A percentile compares a stretch with the other conserved stretches of the same genome.
phyloP scores from a whole-genome alignment of 1,140 invertebrate species.

The Aphaenogaster ashmeadi region DNA sequence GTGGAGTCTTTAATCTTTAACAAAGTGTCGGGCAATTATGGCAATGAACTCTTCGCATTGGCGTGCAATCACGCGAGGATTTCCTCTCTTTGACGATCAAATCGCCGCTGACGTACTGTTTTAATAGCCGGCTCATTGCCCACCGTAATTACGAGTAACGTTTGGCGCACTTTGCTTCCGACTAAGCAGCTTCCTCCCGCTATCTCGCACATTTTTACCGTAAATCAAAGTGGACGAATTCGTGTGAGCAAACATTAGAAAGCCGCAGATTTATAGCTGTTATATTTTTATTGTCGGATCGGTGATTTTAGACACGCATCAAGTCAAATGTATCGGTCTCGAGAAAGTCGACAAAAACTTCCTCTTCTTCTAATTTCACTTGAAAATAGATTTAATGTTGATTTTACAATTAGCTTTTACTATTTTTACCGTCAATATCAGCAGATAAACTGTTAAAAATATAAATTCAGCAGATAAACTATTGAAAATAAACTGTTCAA shows the following conservation, averaged over 20 bases:
- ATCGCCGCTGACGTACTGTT: background rate
- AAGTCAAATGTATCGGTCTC: slow-evolving; percentile 43
- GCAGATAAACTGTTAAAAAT: background rate
- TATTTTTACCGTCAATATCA: background rate
- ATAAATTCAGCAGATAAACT: background rate
- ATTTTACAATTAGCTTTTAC: background rate
- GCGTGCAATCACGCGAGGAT: slow-evolving; percentile 5
- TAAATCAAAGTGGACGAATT: slow-evolving; percentile 28
- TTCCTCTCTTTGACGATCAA: background rate
- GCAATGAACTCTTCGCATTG: slow-evolving; percentile 5
- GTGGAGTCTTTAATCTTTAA: background rate
- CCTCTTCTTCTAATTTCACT: slow-evolving; percentile 13
- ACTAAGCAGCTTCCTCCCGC: background rate
- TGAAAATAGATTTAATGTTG: background rate
- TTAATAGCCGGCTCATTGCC: slow-evolving; percentile 32
- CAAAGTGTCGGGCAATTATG: background rate
- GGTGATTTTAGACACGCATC: slow-evolving; percentile 39
- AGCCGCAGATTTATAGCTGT: slow-evolving; percentile 13
- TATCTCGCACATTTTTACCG: slow-evolving; percentile 12
- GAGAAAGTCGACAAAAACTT: slow-evolving; percentile 50
- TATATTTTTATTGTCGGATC: slow-evolving; percentile 31
- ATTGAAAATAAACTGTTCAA: background rate
- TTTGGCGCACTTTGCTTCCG: background rate
- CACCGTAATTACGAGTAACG: slow-evolving; percentile 31
- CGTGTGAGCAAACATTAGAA: slow-evolving; percentile 42